Evolutionary conservation across 2,888 invertebrate species (phyloP).

Genomic region (Chesias legatella): DNA sequence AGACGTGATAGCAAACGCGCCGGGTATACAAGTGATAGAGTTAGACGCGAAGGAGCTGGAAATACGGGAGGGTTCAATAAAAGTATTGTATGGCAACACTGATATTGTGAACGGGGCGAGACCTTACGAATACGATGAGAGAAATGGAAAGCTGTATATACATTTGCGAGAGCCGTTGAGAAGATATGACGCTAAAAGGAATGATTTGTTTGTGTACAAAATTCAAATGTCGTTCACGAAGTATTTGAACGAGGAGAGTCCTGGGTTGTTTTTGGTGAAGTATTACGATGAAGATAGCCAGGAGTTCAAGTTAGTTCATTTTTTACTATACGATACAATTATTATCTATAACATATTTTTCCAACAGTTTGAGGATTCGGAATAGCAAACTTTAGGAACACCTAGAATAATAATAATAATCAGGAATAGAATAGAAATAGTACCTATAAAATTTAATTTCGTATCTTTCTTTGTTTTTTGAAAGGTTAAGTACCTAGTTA

Average conservation of each 20-base stretch:
- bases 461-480: too few relatives aligned
- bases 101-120: conserved; percentile 54
- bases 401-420: too few relatives aligned
- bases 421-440: too few relatives aligned
- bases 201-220: conserved; percentile 46
- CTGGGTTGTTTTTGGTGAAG: conserved; percentile 56
- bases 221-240: conserved; percentile 56
- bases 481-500: too few relatives aligned
- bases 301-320: conserved; percentile 48
- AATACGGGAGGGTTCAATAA: conserved; percentile 45
- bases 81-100: conserved; percentile 46
- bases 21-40: conserved; percentile 55
- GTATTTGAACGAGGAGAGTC: conserved; percentile 40
- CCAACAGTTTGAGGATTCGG: too few relatives aligned
- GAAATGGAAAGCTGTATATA: conserved; percentile 52
- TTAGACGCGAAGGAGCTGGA: conserved; percentile 58
- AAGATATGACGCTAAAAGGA: conserved; percentile 40
- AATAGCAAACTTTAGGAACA: too few relatives aligned
- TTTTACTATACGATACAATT: too few relatives aligned
- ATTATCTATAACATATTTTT: too few relatives aligned
- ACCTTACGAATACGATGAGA: conserved; percentile 52
- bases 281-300: conserved; percentile 49
- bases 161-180: conserved; percentile 54
- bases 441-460: too few relatives aligned
- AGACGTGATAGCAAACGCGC: conserved; percentile 62